These are phyloP conservation scores for Syrphus vitripennis DNA, from an alignment of 2,888 invertebrate genomes.

Conservation along the genomic window DNA sequence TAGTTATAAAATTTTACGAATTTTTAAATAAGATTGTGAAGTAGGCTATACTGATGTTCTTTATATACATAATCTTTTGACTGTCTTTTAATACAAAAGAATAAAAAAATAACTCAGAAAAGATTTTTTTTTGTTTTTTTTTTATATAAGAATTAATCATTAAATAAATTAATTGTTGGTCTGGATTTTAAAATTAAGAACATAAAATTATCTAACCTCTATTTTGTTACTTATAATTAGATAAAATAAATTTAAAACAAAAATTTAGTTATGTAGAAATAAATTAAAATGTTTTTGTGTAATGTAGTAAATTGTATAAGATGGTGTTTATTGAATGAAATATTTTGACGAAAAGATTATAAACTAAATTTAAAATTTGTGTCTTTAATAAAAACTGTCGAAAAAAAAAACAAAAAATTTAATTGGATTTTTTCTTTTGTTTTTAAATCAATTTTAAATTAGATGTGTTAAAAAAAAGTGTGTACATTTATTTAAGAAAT, in stretches of 20 bases:
- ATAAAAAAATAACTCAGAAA: background rate
- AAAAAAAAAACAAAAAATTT: background rate
- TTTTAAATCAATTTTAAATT: background rate
- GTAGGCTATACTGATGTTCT: background rate
- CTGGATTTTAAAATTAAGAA: background rate
- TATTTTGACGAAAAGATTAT: conserved; percentile 49
- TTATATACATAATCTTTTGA: conserved; percentile 39
- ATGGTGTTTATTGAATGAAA: conserved; percentile 47
- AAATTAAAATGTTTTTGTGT: conserved; percentile 47
- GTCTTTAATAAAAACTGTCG: conserved; percentile 65
- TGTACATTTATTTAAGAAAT: too few species aligned
- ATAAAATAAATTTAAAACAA: background rate
- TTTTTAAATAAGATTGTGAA: conserved; percentile 26
- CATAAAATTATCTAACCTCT: background rate
- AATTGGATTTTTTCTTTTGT: background rate
- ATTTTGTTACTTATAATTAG: conserved; percentile 20
- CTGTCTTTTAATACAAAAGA: conserved; percentile 30
- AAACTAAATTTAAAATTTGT: conserved; percentile 48
- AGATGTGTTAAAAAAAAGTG: too few species aligned
- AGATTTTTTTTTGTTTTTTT: background rate
- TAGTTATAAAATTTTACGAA: background rate
- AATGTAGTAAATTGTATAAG: conserved; percentile 42
- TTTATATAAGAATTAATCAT: background rate
- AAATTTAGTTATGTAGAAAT: conserved; percentile 9
- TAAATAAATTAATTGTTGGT: background rate